Evolutionary conservation across 2,113 vertebrate genomes (phyloP).

Genomic region (Zosterops borbonicus): DNA sequence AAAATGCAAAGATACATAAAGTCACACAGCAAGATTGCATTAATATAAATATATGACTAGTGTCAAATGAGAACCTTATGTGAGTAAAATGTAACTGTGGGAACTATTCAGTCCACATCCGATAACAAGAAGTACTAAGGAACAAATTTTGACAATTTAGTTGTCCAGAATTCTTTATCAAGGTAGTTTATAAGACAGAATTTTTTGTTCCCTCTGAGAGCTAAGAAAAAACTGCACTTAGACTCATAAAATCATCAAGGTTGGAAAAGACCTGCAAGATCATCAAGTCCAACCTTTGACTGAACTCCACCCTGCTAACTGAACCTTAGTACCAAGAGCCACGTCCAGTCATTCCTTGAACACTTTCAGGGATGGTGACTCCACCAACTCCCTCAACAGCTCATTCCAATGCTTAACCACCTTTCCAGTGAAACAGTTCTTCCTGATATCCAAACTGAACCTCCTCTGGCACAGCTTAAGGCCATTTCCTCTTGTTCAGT

Average conservation of each 20-base stretch:
- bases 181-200: constrained; percentile 1
- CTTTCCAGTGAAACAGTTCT: not conserved
- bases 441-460: not conserved
- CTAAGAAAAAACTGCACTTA: not conserved
- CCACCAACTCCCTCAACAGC: not conserved
- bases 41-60: not conserved
- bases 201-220: not conserved
- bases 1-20: constrained; percentile 28
- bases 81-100: not conserved
- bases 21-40: not conserved
- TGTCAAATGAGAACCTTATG: constrained; percentile 4
- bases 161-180: constrained; percentile 6
- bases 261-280: not conserved
- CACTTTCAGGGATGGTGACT: not conserved
- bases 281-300: not conserved
- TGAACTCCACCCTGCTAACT: not conserved
- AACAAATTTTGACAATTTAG: not conserved
- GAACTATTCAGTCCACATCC: not conserved
- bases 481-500: not conserved
- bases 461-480: not conserved
- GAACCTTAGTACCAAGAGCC: not conserved
- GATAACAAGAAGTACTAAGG: not conserved
- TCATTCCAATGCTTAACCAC: not conserved
- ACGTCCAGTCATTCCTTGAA: not conserved
- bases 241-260: not conserved